phyloP scores from a whole-genome alignment of 1,140 invertebrate species.

The Drosophila triauraria region DNA sequence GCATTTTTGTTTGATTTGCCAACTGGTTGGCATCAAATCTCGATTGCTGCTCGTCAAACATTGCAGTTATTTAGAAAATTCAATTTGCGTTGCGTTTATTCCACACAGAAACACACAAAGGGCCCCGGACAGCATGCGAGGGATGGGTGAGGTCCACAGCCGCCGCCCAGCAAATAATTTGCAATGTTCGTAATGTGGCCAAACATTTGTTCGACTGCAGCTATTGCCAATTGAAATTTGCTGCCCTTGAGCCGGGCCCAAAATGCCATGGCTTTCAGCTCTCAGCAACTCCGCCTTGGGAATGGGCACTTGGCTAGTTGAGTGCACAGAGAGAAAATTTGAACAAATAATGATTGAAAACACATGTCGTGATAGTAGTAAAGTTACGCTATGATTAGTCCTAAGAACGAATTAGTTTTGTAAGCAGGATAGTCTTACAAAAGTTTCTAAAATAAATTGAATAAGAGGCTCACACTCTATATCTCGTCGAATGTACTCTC shows the following conservation, averaged over 20 bases:
- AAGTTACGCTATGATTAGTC: too few species aligned
- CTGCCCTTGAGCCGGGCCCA: conserved; percentile 13
- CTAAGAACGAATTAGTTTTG: too few species aligned
- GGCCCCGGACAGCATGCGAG: neutral
- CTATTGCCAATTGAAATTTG: conserved; percentile 36
- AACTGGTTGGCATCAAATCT: conserved; percentile 37
- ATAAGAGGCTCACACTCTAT: too few species aligned
- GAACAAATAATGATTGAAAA: neutral
- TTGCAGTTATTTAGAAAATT: conserved; percentile 74
- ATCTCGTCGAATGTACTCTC: too few species aligned
- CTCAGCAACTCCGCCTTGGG: conserved; percentile 9
- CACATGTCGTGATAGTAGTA: too few species aligned
- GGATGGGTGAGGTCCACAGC: conserved; percentile 2
- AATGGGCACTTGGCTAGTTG: neutral
- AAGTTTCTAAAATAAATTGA: too few species aligned
- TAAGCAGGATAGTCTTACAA: too few species aligned
- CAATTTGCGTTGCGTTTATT: conserved; percentile 62
- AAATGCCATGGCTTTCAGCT: conserved; percentile 16
- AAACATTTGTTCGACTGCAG: conserved; percentile 34
- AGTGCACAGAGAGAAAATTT: neutral
- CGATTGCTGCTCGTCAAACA: conserved; percentile 41
- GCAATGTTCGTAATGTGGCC: conserved; percentile 43
- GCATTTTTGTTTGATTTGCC: conserved; percentile 71
- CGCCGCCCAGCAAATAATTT: conserved; percentile 60
- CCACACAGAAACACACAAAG: conserved; percentile 21